phyloP scores from a whole-genome alignment of 1,140 invertebrate species.

The Schlechtendalia chinensis region DNA sequence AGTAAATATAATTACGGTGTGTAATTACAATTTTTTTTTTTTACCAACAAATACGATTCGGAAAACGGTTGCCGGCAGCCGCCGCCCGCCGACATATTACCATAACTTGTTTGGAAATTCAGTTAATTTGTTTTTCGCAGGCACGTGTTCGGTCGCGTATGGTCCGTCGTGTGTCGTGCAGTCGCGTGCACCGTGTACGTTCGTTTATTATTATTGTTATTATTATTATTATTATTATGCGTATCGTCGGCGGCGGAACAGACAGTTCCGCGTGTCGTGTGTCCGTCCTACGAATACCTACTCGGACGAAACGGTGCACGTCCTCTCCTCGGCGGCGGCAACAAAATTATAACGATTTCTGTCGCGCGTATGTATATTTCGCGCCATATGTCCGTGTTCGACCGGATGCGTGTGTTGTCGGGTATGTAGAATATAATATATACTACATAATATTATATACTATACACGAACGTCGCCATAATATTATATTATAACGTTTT shows the following conservation, averaged over 20 bases:
- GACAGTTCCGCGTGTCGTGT: neutral
- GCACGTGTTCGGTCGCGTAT: neutral
- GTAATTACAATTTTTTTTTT: neutral
- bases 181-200: neutral
- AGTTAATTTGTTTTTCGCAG: neutral
- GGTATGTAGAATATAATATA: neutral
- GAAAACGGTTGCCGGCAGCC: neutral
- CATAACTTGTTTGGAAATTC: neutral
- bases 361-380: constrained; percentile 9
- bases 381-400: constrained; percentile 22
- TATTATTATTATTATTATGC: no score
- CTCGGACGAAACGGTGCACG: constrained; percentile 19
- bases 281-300: neutral
- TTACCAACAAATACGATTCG: neutral
- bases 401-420: constrained; percentile 26
- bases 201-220: neutral
- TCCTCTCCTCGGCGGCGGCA: neutral
- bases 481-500: neutral
- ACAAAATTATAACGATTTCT: constrained; percentile 21
- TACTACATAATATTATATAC: no score
- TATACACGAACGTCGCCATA: neutral
- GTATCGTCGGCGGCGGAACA: neutral
- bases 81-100: neutral
- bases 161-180: neutral
- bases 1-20: neutral